phyloP scores from a whole-genome alignment of 2,113 vertebrate species.

The Elephas maximus region DNA sequence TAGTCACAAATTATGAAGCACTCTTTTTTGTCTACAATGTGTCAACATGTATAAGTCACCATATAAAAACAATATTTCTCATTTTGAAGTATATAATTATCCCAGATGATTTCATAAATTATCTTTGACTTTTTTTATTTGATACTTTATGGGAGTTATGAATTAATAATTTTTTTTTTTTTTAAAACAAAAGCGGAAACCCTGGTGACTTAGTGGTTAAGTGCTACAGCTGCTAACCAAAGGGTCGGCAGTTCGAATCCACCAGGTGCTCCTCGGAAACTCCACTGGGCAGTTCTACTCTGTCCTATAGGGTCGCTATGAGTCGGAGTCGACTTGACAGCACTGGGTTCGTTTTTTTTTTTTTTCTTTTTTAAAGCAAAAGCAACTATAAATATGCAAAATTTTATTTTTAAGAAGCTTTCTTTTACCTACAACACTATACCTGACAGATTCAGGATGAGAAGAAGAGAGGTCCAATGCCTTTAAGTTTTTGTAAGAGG shows the following conservation, averaged over 20 bases:
- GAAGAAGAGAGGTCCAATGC: background rate
- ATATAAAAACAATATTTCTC: background rate
- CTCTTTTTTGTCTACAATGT: background rate
- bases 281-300: too few relatives aligned
- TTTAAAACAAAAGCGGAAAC: background rate
- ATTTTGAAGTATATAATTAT: background rate
- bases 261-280: too few relatives aligned
- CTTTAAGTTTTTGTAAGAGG: background rate
- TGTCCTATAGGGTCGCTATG: too few relatives aligned
- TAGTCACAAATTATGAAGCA: background rate
- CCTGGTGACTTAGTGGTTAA: too few relatives aligned
- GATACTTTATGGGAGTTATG: background rate
- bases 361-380: background rate
- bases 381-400: background rate
- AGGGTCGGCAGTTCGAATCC: too few relatives aligned
- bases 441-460: background rate
- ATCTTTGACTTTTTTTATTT: background rate
- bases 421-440: background rate
- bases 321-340: too few relatives aligned
- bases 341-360: too few relatives aligned
- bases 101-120: background rate
- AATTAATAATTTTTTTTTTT: background rate
- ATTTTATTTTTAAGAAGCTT: background rate
- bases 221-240: too few relatives aligned
- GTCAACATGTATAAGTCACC: background rate